Percentiles rank a stretch among this genome's conserved stretches.
Evolutionary conservation across 2,888 invertebrate genomes (phyloP).

Genomic region (Drosophila mettleri): DNA sequence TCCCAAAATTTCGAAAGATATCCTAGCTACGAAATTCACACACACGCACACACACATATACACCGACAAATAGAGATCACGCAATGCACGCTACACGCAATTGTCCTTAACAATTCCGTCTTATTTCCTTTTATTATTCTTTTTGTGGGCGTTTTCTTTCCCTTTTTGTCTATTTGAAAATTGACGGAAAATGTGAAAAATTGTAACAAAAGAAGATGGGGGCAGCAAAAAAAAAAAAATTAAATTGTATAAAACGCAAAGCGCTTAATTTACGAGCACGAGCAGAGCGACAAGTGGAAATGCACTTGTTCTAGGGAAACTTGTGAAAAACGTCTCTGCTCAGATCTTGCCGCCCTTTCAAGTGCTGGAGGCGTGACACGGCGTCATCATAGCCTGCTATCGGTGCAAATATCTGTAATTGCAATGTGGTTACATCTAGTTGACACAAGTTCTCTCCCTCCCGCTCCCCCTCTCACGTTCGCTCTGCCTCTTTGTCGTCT

Average conservation of each 20-base stretch:
- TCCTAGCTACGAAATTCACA: slow-evolving; percentile 1
- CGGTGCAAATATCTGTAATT: slow-evolving; percentile 46
- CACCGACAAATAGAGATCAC: slow-evolving; percentile 12
- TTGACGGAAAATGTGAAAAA: slow-evolving; percentile 29
- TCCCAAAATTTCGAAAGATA: slow-evolving; percentile 14
- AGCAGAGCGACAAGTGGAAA: slow-evolving; percentile 46
- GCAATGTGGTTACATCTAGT: slow-evolving; percentile 27
- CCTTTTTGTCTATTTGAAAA: slow-evolving; percentile 32
- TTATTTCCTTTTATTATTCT: slow-evolving; percentile 12
- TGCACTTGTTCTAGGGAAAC: slow-evolving; percentile 34
- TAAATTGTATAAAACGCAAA: slow-evolving; percentile 27
- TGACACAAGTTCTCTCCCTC: slow-evolving; percentile 13
- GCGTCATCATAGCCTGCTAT: slow-evolving; percentile 10
- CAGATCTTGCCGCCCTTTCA: slow-evolving; percentile 37
- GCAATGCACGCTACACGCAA: slow-evolving; percentile 62
- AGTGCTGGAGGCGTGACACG: slow-evolving; percentile 6
- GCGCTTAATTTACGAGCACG: slow-evolving; percentile 56
- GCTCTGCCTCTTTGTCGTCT: neutral
- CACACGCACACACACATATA: neutral
- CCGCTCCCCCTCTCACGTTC: neutral
- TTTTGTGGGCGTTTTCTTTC: slow-evolving; percentile 59
- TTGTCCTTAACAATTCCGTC: slow-evolving; percentile 42
- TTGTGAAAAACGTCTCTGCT: slow-evolving; percentile 4
- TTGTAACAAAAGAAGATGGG: slow-evolving; percentile 38
- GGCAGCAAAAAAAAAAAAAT: slow-evolving; percentile 33